These are phyloP conservation scores for Torymus auratus DNA, from an alignment of 2,888 invertebrate genomes.

Conservation along the genomic window DNA sequence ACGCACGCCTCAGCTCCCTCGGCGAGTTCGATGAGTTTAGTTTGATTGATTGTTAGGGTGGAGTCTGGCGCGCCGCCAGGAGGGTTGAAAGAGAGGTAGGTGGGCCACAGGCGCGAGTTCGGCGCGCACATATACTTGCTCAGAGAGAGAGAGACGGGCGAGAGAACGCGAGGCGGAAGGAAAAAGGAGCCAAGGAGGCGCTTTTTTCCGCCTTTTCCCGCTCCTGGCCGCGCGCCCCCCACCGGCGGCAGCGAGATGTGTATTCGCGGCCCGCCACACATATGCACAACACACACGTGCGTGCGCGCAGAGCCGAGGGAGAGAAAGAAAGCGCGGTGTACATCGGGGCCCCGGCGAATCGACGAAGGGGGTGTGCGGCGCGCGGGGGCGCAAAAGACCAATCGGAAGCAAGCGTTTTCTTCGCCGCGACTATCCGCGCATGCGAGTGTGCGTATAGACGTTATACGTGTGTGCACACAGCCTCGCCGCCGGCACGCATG, in stretches of 20 bases:
- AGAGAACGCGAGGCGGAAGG: constrained; percentile 8
- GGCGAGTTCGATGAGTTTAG: constrained; percentile 59
- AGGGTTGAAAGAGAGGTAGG: constrained; percentile 4
- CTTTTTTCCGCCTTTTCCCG: constrained; percentile 37
- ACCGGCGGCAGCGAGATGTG: background rate
- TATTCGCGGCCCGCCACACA: constrained; percentile 11
- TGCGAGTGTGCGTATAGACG: constrained; percentile 39
- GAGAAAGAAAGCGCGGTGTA: constrained; percentile 35
- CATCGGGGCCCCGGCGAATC: constrained; percentile 60
- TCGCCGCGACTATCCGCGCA: constrained; percentile 69
- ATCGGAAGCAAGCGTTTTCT: constrained; percentile 75
- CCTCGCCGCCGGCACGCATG: constrained; percentile 63
- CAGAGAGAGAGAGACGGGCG: background rate
- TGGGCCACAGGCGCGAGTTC: background rate
- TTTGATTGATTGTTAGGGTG: constrained; percentile 72
- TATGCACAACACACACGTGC: constrained; percentile 42
- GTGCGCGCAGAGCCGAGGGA: constrained; percentile 60
- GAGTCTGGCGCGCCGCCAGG: constrained; percentile 64
- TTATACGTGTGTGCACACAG: background rate
- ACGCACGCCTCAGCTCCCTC: background rate
- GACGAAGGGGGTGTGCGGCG: constrained; percentile 65
- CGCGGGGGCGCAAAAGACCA: constrained; percentile 67
- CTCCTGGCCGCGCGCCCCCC: no score
- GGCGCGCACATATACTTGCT: background rate
- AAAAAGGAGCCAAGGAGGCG: background rate